Base-by-base conservation (phyloP, 2,113 vertebrate genomes). In the Toxostoma redivivum region DNA sequence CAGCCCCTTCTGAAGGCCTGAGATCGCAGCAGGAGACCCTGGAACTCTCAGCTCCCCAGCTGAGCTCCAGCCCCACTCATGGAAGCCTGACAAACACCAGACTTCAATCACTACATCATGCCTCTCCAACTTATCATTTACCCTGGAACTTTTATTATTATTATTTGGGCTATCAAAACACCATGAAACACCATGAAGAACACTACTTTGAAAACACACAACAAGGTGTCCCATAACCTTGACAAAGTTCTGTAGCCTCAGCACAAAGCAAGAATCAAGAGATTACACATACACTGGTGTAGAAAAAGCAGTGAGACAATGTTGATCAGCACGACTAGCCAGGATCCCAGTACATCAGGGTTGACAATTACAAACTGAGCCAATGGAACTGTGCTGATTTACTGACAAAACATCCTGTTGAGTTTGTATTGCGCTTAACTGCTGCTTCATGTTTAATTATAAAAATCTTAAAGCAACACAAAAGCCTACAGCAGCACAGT, bases 381-480 rank as follows among this genome's bases (percentile, higher is more conserved):
- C 19, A 2, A 56, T 37, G 72, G 61, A 86, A 67, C 65, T 58
- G 37, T 0, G 1, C 40, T 92, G 88, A 87, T 91, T 88, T 92
- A 84, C 81, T 79, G 64, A 90, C 64, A 88, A 88, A 86, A 92
- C 62, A 92, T 89, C 83, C 95, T 64, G 53, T 71, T 1, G 12
- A 58, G 90, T 74, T 86, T 50, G 35, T 67, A 57, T 89, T 84
- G 35, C 71, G 18, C 72, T 81, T 51, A 91, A 88, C 92, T 53
- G 53, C 69, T 81, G 61, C 78, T 92, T 87, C 81, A 23, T 89
- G 87, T 94, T 94, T 81, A 91, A 95, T 92, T 94, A 81, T 37
- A 86, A 87, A 86, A 94, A 48, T 20, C 80, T 71, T 92, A 91
- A 92, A 91, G 80, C 60, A 57, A 72, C 77, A 88, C 81, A 94